phyloP scores from a whole-genome alignment of 2,888 invertebrate genomes.

The Nycteola revayana region DNA sequence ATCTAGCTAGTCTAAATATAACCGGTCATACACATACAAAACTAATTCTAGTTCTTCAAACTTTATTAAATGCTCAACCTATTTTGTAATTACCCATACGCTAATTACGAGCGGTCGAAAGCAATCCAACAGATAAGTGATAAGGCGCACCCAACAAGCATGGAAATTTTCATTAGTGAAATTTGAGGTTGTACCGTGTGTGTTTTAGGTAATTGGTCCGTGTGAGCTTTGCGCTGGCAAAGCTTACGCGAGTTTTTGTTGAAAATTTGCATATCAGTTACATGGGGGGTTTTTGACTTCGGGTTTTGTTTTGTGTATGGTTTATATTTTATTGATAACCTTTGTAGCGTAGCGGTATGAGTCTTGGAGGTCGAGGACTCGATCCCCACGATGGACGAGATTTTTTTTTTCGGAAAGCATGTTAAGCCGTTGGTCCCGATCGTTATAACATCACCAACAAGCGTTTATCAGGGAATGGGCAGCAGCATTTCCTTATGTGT shows the following conservation, averaged over 20 bases:
- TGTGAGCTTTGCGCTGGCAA: slow-evolving; percentile 49
- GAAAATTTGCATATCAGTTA: slow-evolving; percentile 55
- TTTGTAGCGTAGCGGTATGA: too few species aligned
- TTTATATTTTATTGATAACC: too few species aligned
- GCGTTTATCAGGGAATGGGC: too few species aligned
- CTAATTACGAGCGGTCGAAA: slow-evolving; percentile 64
- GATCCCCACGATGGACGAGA: neutral
- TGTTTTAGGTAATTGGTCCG: slow-evolving; percentile 76
- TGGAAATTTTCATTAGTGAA: slow-evolving; percentile 77
- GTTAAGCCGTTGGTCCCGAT: too few species aligned
- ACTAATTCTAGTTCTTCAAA: too few species aligned
- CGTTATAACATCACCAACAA: too few species aligned
- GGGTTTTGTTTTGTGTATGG: slow-evolving; percentile 14
- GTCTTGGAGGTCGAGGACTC: neutral
- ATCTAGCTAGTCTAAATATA: too few species aligned
- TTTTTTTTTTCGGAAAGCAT: too few species aligned
- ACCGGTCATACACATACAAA: too few species aligned
- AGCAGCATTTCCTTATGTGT: too few species aligned
- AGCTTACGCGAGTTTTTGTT: slow-evolving; percentile 67
- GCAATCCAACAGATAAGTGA: slow-evolving; percentile 70
- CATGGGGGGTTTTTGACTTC: slow-evolving; percentile 32
- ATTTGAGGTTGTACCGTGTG: slow-evolving; percentile 75
- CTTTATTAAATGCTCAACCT: slow-evolving; percentile 10
- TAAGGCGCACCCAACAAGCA: slow-evolving; percentile 68
- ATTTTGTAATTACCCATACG: slow-evolving; percentile 40